These are phyloP conservation scores for Sericinus montela DNA, from an alignment of 2,888 invertebrate genomes.

Conservation along the genomic window DNA sequence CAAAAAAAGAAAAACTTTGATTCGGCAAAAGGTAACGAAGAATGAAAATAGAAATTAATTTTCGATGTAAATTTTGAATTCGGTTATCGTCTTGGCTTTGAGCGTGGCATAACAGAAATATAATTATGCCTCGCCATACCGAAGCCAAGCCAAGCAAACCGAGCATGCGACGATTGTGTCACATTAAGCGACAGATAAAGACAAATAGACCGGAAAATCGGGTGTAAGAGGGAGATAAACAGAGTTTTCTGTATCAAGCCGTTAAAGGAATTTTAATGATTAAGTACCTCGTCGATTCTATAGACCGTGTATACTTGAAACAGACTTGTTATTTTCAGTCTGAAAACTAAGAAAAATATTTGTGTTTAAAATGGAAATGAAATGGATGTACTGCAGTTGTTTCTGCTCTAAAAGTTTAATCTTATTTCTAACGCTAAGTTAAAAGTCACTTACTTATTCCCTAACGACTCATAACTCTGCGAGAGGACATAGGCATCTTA, in stretches of 20 bases:
- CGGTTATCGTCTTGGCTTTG: conserved; percentile 26
- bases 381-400: neutral
- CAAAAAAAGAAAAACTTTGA: neutral
- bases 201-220: conserved; percentile 76
- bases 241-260: conserved; percentile 53
- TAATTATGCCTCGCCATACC: conserved; percentile 34
- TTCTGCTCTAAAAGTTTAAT: neutral
- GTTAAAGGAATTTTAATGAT: conserved; percentile 68
- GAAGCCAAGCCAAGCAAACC: conserved; percentile 55
- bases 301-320: conserved; percentile 3
- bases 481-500: too few relatives aligned
- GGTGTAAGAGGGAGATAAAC: conserved; percentile 64
- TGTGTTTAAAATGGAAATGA: neutral
- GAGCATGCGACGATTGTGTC: conserved; percentile 71
- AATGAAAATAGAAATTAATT: conserved; percentile 22
- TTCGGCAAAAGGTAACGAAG: conserved; percentile 3
- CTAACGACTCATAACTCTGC: too few relatives aligned
- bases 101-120: conserved; percentile 29
- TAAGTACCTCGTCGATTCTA: conserved; percentile 36
- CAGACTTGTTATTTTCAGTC: conserved; percentile 14
- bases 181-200: conserved; percentile 72
- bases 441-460: too few relatives aligned
- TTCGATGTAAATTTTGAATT: conserved; percentile 20
- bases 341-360: conserved; percentile 2
- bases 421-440: neutral